These are phyloP conservation scores for Mastomys natalensis DNA, from an alignment of 2,113 vertebrate species.

Conservation along the genomic window DNA sequence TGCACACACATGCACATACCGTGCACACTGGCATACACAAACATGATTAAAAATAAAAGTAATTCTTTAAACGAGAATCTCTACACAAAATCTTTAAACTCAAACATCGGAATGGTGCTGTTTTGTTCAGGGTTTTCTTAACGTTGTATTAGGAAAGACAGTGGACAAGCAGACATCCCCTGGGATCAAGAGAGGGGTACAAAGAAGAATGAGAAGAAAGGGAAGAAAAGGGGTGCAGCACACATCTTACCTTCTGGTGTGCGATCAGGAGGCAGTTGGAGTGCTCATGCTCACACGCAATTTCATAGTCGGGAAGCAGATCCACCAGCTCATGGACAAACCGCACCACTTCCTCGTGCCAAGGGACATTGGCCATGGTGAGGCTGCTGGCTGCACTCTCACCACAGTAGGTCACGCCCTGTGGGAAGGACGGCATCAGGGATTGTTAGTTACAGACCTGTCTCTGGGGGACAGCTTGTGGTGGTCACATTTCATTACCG, in stretches of 20 bases:
- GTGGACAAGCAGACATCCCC: neutral
- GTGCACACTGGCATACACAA: too few species aligned
- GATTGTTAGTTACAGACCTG: neutral
- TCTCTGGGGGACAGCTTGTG: neutral
- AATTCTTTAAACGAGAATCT: neutral
- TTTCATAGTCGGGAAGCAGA: conserved; percentile 91
- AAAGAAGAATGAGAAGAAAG: too few species aligned
- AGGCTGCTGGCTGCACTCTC: conserved; percentile 96
- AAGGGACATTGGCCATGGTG: conserved; percentile 98
- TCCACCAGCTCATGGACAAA: conserved; percentile 92
- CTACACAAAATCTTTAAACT: neutral
- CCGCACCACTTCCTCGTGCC: conserved; percentile 95
- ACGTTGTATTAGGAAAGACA: neutral
- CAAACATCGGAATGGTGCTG: neutral
- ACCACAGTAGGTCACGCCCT: conserved; percentile 98
- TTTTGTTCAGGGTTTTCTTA: neutral
- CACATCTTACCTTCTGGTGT: conserved; percentile 92
- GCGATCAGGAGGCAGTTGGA: conserved; percentile 96
- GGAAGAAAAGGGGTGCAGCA: neutral
- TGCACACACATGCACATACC: neutral
- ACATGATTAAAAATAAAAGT: neutral
- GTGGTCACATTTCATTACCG: neutral
- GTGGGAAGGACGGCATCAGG: conserved; percentile 32
- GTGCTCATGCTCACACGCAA: conserved; percentile 96
- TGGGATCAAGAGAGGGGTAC: neutral